A percentile compares a stretch with the other conserved stretches of the same genome.
Evolutionary conservation across 2,888 invertebrate genomes (phyloP).

Genomic region (Scelioninae gen. 2): DNA sequence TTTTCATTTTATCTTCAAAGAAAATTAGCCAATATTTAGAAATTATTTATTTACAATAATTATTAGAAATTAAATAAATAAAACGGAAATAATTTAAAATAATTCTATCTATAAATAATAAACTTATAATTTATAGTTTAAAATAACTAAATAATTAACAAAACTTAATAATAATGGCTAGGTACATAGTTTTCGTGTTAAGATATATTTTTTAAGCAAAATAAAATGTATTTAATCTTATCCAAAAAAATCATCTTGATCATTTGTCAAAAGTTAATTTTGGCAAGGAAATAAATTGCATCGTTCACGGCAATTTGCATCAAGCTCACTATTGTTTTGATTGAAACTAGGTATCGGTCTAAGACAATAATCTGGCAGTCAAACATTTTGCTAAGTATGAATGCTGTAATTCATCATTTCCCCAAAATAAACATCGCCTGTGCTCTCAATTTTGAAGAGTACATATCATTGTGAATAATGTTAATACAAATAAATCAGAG

Average conservation of each 20-base stretch:
- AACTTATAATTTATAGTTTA: no score
- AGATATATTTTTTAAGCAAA: no score
- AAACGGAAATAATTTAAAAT: no score
- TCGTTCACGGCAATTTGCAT: slow-evolving; percentile 5
- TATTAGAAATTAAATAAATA: no score
- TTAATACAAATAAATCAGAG: slow-evolving; percentile 16
- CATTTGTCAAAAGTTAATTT: neutral
- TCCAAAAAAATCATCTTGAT: slow-evolving; percentile 1
- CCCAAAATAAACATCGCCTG: slow-evolving; percentile 17
- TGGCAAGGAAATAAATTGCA: slow-evolving; percentile 11
- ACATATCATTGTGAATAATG: slow-evolving; percentile 4
- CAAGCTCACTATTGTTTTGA: slow-evolving; percentile 4
- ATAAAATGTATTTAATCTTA: slow-evolving; percentile 7
- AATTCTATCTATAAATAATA: no score
- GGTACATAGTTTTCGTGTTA: no score
- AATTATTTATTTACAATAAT: no score
- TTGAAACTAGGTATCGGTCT: neutral
- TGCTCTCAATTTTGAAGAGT: neutral
- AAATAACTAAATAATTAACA: no score
- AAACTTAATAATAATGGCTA: no score
- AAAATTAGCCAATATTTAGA: no score
- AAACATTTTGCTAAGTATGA: neutral
- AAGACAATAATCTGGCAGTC: neutral
- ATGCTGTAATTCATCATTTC: slow-evolving; percentile 7
- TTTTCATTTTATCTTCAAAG: no score